Base-by-base conservation (phyloP, 2,888 invertebrate species). In the Calliphora vomitoria region DNA sequence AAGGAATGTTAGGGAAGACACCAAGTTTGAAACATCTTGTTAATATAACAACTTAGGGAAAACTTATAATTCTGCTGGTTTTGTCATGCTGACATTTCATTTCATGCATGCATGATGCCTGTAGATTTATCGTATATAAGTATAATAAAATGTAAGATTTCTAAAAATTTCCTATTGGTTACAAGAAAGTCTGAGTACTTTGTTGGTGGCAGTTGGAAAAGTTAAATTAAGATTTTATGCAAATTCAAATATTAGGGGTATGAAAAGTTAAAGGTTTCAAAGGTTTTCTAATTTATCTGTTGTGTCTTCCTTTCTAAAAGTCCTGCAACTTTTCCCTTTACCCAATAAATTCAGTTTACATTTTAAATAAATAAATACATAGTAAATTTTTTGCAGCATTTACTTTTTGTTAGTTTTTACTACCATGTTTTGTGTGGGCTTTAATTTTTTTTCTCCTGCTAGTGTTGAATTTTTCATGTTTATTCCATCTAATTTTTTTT, bases 391-490 rank as follows among this genome's bases (percentile, higher is more conserved):
- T 64, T 64, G 6, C 50, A 74, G 20, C 10, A 60, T 50, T 69
- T 8, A 18, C 11, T 50, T 18, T 15, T 55, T 64, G 18, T 66
- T 74, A 6, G 13, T 44, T 72, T 75, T 79, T 55, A 20, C 4
- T 64, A 4, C 4, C 64, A 47, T 79, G 25, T 79, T 79, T 25
- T 80, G 84, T 74, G 84, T 80, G 60, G 84, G 84, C 38, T 66
- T 81, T 8, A 25, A 4, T 8, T 53, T 68, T 81, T 62, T 38
- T 31, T 41, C 18, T 10, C 0, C 25, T 11, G 20, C 31, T 78
- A 18, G 18, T 76, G 78, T 35, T 64, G 11, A 38, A 68, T 53
- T 82, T 60, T 82, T 53, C 38, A 71, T 68, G 44, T 44, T 18
- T n/a, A 25, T 38, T 44, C 11, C 13, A 4, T 13, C 44, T 3